These are phyloP conservation scores for Actenoides lindsayi DNA, from an alignment of 2,113 vertebrate species.

Conservation along the genomic window DNA sequence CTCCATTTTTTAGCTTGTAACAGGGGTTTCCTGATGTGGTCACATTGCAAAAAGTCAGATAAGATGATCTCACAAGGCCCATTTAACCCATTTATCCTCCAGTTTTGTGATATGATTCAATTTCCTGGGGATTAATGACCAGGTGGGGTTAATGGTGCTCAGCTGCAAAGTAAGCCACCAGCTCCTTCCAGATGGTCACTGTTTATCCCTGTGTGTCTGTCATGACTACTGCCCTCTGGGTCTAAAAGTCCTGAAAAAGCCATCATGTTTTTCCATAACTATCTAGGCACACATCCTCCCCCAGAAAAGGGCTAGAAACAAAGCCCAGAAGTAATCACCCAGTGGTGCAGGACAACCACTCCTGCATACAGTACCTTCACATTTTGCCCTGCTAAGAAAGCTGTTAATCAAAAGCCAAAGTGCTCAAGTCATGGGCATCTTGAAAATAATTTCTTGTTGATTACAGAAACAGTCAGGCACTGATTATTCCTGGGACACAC, in stretches of 20 bases:
- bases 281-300: neutral
- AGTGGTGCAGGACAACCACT: neutral
- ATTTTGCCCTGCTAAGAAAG: neutral
- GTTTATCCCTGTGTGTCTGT: neutral
- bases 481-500: neutral
- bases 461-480: neutral
- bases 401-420: neutral
- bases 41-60: neutral
- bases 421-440: neutral
- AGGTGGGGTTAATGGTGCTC: neutral
- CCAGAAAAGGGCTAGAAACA: neutral
- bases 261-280: neutral
- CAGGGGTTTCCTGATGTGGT: neutral
- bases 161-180: neutral
- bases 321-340: neutral
- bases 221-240: neutral
- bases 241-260: neutral
- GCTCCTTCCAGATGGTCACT: neutral
- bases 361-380: neutral
- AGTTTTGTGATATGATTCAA: neutral
- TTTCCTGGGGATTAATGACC: conserved; percentile 17
- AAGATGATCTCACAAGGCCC: neutral
- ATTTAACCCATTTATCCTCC: neutral
- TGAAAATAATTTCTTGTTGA: neutral
- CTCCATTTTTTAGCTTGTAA: neutral